Conservation (phyloP, 2,797 vertebrate species). For the Scarus forsteni region DNA sequence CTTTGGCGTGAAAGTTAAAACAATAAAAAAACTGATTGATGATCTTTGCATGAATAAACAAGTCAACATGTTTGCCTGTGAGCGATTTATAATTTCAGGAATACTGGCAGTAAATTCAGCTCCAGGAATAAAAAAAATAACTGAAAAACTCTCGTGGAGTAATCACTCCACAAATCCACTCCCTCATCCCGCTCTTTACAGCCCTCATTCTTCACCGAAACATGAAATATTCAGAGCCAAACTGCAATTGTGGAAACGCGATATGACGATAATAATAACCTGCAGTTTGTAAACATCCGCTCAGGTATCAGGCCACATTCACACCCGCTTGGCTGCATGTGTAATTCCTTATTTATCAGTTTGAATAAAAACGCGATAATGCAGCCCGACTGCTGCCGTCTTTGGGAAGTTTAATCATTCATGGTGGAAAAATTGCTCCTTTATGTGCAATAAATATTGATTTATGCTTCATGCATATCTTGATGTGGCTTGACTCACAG, state of each 20-base stretch:
- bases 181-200: slow-evolving; percentile 13
- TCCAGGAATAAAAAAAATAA: background rate
- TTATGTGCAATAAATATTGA: slow-evolving; percentile 88
- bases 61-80: slow-evolving; percentile 30
- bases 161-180: slow-evolving; percentile 30
- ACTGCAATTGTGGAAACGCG: slow-evolving; percentile 47
- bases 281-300: slow-evolving; percentile 76
- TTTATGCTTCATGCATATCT: slow-evolving; percentile 80
- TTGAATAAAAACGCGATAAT: slow-evolving; percentile 75
- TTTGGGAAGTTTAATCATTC: slow-evolving; percentile 81
- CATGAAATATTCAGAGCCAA: slow-evolving; percentile 70
- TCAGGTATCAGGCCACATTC: slow-evolving; percentile 49
- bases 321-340: slow-evolving; percentile 41
- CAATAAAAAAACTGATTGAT: slow-evolving; percentile 58
- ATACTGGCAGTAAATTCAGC: slow-evolving; percentile 43
- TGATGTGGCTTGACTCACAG: slow-evolving; percentile 54
- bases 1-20: slow-evolving; percentile 51
- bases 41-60: slow-evolving; percentile 58
- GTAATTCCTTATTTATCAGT: slow-evolving; percentile 74
- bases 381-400: slow-evolving; percentile 60
- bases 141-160: slow-evolving; percentile 32
- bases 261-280: slow-evolving; percentile 75
- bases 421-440: slow-evolving; percentile 82
- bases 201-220: slow-evolving; percentile 50
- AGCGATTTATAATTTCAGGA: slow-evolving; percentile 53